Conservation (phyloP, 2,113 vertebrate species). For the Oryzias melastigma region DNA sequence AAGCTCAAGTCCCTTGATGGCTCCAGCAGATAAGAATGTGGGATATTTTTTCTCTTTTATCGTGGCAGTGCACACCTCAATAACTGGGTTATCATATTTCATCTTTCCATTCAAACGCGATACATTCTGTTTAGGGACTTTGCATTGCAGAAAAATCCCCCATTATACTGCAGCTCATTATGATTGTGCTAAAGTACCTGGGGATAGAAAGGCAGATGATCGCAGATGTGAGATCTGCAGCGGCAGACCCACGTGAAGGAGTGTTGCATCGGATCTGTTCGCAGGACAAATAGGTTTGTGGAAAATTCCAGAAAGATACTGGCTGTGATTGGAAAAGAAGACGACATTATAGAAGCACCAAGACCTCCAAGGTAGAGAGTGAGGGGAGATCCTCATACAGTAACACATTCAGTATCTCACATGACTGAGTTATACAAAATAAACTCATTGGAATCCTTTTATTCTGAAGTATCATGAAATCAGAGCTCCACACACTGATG, state of each 20-base stretch:
- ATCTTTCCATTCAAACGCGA: background rate
- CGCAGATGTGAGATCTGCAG: constrained; percentile 20
- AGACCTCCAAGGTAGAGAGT: background rate
- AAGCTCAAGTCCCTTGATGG: background rate
- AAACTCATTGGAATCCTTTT: background rate
- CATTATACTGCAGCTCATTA: constrained; percentile 42
- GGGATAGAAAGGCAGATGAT: constrained; percentile 51
- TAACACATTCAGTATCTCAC: background rate
- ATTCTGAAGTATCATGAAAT: too few relatives aligned
- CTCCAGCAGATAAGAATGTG: background rate
- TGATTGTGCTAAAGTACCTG: constrained; percentile 35
- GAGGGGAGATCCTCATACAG: background rate
- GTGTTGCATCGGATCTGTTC: constrained; percentile 11
- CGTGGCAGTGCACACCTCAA: background rate
- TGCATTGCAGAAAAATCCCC: constrained; percentile 25
- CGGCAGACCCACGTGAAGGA: background rate
- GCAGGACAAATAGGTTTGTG: constrained; percentile 5
- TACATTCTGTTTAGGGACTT: constrained; percentile 4
- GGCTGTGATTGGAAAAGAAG: constrained; percentile 3
- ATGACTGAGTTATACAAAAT: background rate
- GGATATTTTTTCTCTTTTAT: background rate
- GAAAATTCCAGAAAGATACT: background rate
- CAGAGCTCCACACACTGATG: too few relatives aligned
- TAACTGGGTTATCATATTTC: constrained; percentile 2
- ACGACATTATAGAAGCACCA: background rate